Evolutionary conservation across 2,113 vertebrate genomes (phyloP).

Genomic region (Bubalus kerabau): DNA sequence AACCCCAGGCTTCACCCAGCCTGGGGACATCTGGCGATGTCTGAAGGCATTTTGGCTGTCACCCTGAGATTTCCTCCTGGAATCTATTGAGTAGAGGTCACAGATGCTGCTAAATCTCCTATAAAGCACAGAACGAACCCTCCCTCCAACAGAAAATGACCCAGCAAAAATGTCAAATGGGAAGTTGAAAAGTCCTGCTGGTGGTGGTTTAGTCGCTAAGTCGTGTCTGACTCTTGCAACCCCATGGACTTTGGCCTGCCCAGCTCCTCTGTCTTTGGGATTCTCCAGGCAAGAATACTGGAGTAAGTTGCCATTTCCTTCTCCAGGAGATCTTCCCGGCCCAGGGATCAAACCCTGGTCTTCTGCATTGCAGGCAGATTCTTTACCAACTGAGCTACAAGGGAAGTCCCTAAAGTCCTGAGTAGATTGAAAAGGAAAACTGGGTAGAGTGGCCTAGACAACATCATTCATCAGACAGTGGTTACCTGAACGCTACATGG

Average conservation of each 20-base stretch:
- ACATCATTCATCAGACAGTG: not conserved
- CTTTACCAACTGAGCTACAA: not conserved
- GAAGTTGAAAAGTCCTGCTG: accelerated
- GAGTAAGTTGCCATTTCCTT: not conserved
- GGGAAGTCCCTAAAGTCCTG: not conserved
- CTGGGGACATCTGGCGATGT: not conserved
- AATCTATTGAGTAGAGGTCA: not conserved
- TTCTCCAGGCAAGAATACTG: not conserved
- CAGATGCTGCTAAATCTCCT: not conserved
- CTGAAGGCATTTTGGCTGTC: not conserved
- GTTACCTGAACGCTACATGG: accelerated
- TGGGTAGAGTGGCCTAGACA: not conserved
- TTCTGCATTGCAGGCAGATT: not conserved
- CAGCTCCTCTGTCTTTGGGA: not conserved
- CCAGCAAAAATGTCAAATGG: accelerated
- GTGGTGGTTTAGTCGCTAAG: not conserved
- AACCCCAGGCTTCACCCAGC: accelerated
- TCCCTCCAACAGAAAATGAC: too few species aligned
- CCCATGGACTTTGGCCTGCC: not conserved
- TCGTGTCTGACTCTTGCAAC: not conserved
- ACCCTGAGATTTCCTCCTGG: not conserved
- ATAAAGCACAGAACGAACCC: not conserved
- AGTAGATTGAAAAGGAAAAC: not conserved
- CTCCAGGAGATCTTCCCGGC: not conserved
- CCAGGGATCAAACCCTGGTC: not conserved